phyloP scores from a whole-genome alignment of 2,797 vertebrate species.

The Cuculus canorus region DNA sequence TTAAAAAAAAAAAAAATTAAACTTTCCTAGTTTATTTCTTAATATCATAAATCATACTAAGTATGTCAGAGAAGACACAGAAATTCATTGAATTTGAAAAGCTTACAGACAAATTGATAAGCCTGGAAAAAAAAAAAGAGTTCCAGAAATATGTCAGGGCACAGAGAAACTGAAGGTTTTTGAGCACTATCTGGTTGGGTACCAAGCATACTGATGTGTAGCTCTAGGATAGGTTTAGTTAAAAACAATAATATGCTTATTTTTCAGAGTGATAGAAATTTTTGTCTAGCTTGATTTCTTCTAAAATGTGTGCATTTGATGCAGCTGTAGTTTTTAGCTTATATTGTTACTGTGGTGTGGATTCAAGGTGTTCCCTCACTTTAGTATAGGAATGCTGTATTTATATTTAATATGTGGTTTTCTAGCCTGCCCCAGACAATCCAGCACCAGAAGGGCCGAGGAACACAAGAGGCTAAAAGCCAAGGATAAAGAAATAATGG shows the following conservation, averaged over 20 bases:
- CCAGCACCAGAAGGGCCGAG: neutral
- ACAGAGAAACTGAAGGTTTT: neutral
- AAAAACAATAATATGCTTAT: neutral
- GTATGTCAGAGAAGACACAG: neutral
- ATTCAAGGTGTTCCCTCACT: neutral
- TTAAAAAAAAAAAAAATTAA: neutral
- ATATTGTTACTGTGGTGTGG: neutral
- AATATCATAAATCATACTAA: neutral
- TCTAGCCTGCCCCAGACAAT: neutral
- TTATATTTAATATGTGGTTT: neutral
- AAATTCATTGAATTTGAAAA: neutral
- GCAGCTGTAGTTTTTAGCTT: neutral
- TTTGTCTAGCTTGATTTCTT: neutral
- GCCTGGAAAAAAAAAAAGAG: neutral
- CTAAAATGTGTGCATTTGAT: neutral
- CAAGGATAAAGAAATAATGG: neutral
- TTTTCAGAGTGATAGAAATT: neutral
- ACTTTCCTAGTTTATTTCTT: neutral
- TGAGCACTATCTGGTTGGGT: neutral
- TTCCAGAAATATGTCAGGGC: neutral
- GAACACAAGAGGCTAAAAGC: neutral
- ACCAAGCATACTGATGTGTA: neutral
- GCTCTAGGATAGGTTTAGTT: neutral
- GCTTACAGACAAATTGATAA: neutral
- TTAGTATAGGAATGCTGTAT: accelerated